Percentiles rank a stretch among this genome's conserved stretches.
These are phyloP conservation scores for Ailuropoda melanoleuca DNA, from an alignment of 2,113 vertebrate genomes.

Conservation along the genomic window DNA sequence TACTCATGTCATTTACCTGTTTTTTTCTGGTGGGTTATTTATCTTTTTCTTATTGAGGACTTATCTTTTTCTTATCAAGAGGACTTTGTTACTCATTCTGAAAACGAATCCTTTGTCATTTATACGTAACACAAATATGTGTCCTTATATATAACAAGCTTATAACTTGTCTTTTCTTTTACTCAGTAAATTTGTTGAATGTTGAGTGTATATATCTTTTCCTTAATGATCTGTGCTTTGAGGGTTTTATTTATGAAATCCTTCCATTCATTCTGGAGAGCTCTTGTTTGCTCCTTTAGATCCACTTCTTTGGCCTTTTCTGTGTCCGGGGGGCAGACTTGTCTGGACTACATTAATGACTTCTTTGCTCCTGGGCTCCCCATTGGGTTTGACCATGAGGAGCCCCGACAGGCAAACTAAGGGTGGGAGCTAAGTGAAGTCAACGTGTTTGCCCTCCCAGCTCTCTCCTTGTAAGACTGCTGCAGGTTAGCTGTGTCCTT, in stretches of 20 bases:
- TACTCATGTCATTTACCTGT: conserved; percentile 48
- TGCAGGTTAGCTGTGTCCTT: not conserved
- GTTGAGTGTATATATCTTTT: not conserved
- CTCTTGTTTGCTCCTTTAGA: not conserved
- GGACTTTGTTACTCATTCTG: conserved; percentile 19
- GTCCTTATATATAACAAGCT: not conserved
- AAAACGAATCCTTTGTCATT: conserved; percentile 35
- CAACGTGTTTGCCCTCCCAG: not conserved
- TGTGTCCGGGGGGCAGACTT: not conserved
- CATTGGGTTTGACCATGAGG: not conserved
- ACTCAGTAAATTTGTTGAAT: not conserved
- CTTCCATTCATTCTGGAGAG: not conserved
- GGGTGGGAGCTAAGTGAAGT: not conserved
- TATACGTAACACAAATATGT: not conserved
- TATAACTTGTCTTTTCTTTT: not conserved
- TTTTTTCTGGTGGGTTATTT: conserved; percentile 43
- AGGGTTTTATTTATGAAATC: not conserved
- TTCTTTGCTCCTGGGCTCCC: not conserved
- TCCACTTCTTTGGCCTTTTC: not conserved
- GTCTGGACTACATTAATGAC: not conserved
- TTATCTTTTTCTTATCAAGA: conserved; percentile 59
- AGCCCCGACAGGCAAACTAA: not conserved
- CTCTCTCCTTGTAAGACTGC: not conserved
- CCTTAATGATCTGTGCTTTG: not conserved
- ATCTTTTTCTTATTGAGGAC: conserved; percentile 56